A percentile compares a stretch with the other conserved stretches of the same genome.
These are phyloP conservation scores for Amblyteles armatorius DNA, from an alignment of 2,888 invertebrate genomes.

Conservation along the genomic window DNA sequence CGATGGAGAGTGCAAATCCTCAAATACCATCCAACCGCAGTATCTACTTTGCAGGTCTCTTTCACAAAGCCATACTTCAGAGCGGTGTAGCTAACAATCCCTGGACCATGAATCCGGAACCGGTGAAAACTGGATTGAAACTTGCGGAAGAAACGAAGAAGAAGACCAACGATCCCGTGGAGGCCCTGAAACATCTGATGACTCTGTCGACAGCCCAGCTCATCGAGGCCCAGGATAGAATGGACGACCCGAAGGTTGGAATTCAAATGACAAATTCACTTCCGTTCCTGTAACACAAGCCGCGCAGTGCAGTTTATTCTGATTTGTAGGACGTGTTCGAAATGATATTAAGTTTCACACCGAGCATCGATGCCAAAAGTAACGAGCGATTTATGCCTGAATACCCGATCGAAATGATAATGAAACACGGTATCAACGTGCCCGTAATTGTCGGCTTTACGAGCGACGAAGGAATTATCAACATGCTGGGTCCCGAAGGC, in stretches of 20 bases:
- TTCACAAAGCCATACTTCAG: constrained; percentile 78
- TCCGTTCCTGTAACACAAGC: too few species aligned
- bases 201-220: constrained; percentile 77
- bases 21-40: not conserved
- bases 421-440: constrained; percentile 82
- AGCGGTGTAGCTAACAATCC: constrained; percentile 71
- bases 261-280: not conserved
- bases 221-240: constrained; percentile 74
- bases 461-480: constrained; percentile 85
- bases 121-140: constrained; percentile 63
- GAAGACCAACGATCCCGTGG: constrained; percentile 69
- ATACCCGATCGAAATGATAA: constrained; percentile 77
- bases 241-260: constrained; percentile 69
- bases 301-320: not conserved
- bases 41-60: constrained; percentile 72
- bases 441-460: constrained; percentile 86
- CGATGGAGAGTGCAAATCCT: not conserved
- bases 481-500: not conserved
- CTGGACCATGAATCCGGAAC: constrained; percentile 63
- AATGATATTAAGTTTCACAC: constrained; percentile 51
- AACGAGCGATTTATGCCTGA: constrained; percentile 74
- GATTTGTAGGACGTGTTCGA: constrained; percentile 51
- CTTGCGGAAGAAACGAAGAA: constrained; percentile 72
- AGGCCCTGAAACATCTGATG: constrained; percentile 73
- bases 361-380: constrained; percentile 67